Percentiles rank a stretch among this genome's conserved stretches.
Evolutionary conservation across 2,113 vertebrate genomes (phyloP).

Genomic region (Myotis lucifugus): DNA sequence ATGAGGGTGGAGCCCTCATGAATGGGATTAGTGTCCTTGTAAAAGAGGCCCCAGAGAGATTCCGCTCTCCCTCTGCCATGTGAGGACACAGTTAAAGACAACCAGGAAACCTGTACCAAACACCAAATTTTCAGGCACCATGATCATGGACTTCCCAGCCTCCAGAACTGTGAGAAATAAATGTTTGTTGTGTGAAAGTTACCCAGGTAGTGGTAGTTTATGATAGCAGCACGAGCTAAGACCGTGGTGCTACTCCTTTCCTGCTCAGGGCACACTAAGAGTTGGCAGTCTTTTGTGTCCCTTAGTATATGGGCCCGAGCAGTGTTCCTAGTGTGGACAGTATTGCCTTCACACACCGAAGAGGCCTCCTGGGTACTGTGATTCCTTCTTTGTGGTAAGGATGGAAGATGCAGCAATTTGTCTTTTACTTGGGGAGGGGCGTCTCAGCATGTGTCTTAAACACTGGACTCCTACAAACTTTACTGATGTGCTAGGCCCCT

Average conservation of each 20-base stretch:
- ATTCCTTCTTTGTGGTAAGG: neutral
- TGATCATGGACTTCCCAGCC: neutral
- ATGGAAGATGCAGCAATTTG: neutral
- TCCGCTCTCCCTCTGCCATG: neutral
- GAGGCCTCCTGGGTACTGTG: neutral
- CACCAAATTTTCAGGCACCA: neutral
- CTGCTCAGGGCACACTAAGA: neutral
- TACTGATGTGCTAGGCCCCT: neutral
- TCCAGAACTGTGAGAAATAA: neutral
- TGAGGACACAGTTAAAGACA: neutral
- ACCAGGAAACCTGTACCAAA: neutral
- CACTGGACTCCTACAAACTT: neutral
- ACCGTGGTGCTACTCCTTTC: neutral
- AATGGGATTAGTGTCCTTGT: neutral
- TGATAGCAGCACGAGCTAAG: neutral
- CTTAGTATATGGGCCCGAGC: neutral
- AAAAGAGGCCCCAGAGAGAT: neutral
- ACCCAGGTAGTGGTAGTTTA: neutral
- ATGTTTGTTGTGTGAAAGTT: neutral
- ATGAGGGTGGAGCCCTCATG: neutral
- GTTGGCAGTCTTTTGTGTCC: neutral
- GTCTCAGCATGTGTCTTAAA: neutral
- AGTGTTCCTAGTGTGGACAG: neutral
- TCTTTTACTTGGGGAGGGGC: neutral
- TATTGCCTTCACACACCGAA: neutral